phyloP scores from a whole-genome alignment of 2,888 invertebrate species.

The Drepanosiphum platanoidis region DNA sequence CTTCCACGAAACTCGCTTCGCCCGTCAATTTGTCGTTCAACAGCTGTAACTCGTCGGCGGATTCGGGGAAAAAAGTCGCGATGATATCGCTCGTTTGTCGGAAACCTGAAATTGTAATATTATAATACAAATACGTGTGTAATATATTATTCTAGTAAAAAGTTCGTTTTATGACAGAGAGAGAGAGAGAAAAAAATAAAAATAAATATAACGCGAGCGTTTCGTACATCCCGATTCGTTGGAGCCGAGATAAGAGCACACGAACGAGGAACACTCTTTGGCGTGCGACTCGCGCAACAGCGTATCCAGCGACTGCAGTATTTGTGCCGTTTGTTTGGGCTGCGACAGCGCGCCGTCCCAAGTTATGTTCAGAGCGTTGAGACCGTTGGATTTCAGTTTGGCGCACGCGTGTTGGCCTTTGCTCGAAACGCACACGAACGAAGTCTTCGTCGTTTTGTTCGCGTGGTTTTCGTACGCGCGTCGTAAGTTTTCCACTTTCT shows the following conservation, averaged over 20 bases:
- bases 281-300: neutral
- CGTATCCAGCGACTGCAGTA: neutral
- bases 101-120: slow-evolving; percentile 19
- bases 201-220: no score
- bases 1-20: slow-evolving; percentile 66
- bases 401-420: neutral
- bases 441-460: neutral
- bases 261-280: neutral
- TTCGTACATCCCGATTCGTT: neutral
- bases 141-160: no score
- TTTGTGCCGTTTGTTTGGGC: no score
- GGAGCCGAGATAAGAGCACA: neutral
- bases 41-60: neutral
- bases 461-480: neutral
- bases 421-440: neutral
- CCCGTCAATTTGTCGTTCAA: neutral
- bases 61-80: neutral
- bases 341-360: neutral
- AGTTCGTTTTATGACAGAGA: no score
- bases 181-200: no score
- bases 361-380: neutral
- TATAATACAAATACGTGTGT: no score
- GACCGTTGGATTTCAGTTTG: neutral
- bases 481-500: neutral
- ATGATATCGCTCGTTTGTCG: neutral